Conservation (phyloP, 2,888 invertebrate species). For the Hirtodrosophila cameraria region DNA sequence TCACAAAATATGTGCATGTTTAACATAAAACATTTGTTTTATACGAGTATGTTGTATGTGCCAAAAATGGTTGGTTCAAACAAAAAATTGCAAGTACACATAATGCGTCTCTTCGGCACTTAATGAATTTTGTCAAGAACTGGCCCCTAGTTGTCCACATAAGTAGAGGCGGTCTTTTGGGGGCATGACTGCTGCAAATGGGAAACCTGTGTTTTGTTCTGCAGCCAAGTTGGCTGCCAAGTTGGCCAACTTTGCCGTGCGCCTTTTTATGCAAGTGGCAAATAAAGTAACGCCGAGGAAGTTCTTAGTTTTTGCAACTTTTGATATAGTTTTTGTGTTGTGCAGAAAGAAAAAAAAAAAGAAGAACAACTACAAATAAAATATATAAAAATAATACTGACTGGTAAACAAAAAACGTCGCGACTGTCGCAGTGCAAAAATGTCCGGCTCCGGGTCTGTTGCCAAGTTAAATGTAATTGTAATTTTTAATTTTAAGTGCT, state of each 20-base stretch:
- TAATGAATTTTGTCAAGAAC: conserved; percentile 65
- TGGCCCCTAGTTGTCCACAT: conserved; percentile 31
- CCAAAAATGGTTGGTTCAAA: conserved; percentile 14
- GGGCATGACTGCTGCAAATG: conserved; percentile 50
- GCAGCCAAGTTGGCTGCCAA: conserved; percentile 54
- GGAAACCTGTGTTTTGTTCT: conserved; percentile 65
- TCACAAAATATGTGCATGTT: not conserved
- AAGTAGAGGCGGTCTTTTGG: not conserved
- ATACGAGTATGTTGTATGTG: too few relatives aligned
- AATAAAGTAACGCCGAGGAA: conserved; percentile 59
- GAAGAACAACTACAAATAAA: not conserved
- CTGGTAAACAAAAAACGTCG: conserved; percentile 48
- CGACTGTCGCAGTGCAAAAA: conserved; percentile 58
- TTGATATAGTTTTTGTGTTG: conserved; percentile 19
- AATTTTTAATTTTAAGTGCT: conserved; percentile 79
- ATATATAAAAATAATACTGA: conserved; percentile 1
- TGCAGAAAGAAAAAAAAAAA: not conserved
- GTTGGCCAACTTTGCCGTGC: conserved; percentile 41
- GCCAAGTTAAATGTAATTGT: conserved; percentile 77
- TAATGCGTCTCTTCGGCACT: conserved; percentile 75
- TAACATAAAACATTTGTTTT: conserved; percentile 35
- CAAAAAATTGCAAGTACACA: conserved; percentile 27
- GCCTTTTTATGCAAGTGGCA: conserved; percentile 52
- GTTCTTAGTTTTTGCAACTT: conserved; percentile 38
- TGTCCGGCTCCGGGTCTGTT: conserved; percentile 33